Conservation (phyloP, 2,797 vertebrate genomes). For the Sebastes hubbsi region DNA sequence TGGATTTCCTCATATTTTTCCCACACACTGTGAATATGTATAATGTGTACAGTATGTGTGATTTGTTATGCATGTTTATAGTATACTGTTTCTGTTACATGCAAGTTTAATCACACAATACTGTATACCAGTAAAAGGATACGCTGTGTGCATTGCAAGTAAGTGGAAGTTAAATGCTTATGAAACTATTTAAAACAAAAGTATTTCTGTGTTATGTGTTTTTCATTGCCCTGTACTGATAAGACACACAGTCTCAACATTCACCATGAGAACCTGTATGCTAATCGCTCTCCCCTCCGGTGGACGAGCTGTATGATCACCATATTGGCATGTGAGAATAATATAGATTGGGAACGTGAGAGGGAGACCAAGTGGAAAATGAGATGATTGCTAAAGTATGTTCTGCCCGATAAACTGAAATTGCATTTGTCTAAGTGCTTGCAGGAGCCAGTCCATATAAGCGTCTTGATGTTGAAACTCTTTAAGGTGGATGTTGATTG, state of each 20-base stretch:
- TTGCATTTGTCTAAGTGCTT: conserved; percentile 67
- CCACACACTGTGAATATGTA: not conserved
- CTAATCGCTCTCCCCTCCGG: conserved; percentile 42
- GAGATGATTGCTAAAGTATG: conserved; percentile 74
- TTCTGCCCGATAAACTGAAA: conserved; percentile 62
- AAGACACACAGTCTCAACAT: conserved; percentile 19
- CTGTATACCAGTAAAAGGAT: not conserved
- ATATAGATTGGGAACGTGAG: conserved; percentile 64
- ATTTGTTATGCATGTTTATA: not conserved
- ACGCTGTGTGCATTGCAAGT: not conserved
- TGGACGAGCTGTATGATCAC: conserved; percentile 52
- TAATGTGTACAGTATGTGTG: not conserved
- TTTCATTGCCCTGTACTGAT: conserved; percentile 19
- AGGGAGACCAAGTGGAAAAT: conserved; percentile 70
- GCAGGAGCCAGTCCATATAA: conserved; percentile 40
- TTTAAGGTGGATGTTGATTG: conserved; percentile 28
- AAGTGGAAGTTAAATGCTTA: not conserved
- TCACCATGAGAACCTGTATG: conserved; percentile 40
- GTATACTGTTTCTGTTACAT: not conserved
- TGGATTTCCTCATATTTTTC: not conserved
- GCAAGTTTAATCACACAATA: not conserved
- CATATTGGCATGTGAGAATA: conserved; percentile 70
- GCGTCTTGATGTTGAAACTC: conserved; percentile 25
- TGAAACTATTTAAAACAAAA: conserved; percentile 6
- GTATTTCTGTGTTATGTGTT: not conserved